These are phyloP conservation scores for Chrysaora quinquecirrha DNA, from an alignment of 30 jellyfish, hydroid and myxozoan genomes.

Conservation along the genomic window DNA sequence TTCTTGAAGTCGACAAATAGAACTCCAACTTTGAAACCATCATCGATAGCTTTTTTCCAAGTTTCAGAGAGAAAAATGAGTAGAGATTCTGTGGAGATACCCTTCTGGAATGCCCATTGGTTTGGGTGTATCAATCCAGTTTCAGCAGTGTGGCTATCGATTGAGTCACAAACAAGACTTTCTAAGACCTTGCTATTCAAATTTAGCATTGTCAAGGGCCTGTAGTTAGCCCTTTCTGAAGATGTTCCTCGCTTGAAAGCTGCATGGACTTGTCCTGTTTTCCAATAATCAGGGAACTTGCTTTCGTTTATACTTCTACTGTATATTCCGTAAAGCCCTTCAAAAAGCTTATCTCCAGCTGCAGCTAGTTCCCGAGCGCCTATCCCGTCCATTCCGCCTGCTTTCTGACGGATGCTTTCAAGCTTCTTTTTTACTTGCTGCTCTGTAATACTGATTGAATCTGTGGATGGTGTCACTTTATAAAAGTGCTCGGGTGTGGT, in stretches of 20 bases:
- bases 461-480: conserved; percentile 11
- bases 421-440: conserved; percentile 15
- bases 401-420: conserved; percentile 8
- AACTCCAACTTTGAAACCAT: conserved; percentile 37
- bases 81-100: conserved; percentile 5
- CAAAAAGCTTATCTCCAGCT: conserved; percentile 22
- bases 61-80: conserved; percentile 16
- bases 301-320: conserved; percentile 19
- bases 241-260: conserved; percentile 19
- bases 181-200: conserved; percentile 28
- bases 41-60: conserved; percentile 42
- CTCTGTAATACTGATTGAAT: conserved; percentile 18
- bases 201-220: conserved; percentile 36
- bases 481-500: conserved; percentile 7
- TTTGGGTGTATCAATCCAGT: conserved; percentile 1
- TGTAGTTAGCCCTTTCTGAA: conserved; percentile 31
- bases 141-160: background rate
- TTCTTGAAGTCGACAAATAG: conserved; percentile 30
- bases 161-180: conserved; percentile 8
- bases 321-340: conserved; percentile 20
- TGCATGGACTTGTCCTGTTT: conserved; percentile 10
- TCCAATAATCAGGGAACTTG: conserved; percentile 13
- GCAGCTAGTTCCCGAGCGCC: conserved; percentile 17
- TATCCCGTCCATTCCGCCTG: conserved; percentile 33
- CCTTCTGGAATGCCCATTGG: conserved; percentile 22